These are phyloP conservation scores for Vidua macroura DNA, from an alignment of 2,113 vertebrate genomes.

Conservation along the genomic window DNA sequence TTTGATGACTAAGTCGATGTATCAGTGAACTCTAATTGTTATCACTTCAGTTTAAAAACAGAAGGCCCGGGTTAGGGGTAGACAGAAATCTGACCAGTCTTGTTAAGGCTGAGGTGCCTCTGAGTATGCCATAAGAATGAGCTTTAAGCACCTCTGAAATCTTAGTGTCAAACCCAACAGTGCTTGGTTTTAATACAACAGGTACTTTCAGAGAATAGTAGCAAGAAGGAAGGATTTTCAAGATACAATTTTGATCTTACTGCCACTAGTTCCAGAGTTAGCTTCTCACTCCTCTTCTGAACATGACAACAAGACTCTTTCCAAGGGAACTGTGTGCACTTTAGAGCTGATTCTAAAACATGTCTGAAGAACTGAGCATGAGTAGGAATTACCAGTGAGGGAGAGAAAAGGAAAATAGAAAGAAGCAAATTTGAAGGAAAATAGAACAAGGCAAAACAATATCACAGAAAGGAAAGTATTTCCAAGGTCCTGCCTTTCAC, in stretches of 20 bases:
- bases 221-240: background rate
- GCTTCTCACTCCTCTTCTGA: background rate
- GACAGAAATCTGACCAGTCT: background rate
- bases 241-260: background rate
- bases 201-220: background rate
- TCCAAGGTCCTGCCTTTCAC: background rate
- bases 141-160: background rate
- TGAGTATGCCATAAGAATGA: background rate
- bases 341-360: background rate
- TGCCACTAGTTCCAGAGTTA: background rate
- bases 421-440: background rate
- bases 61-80: background rate
- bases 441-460: background rate
- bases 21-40: background rate
- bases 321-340: background rate
- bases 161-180: background rate
- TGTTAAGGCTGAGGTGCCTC: background rate
- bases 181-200: background rate
- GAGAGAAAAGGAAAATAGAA: background rate
- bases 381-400: background rate
- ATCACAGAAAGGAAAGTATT: background rate
- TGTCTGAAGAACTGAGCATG: background rate
- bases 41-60: background rate
- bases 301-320: background rate
- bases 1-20: background rate